Evolutionary conservation across 2,113 vertebrate genomes (phyloP).

Genomic region (Rhea pennata): DNA sequence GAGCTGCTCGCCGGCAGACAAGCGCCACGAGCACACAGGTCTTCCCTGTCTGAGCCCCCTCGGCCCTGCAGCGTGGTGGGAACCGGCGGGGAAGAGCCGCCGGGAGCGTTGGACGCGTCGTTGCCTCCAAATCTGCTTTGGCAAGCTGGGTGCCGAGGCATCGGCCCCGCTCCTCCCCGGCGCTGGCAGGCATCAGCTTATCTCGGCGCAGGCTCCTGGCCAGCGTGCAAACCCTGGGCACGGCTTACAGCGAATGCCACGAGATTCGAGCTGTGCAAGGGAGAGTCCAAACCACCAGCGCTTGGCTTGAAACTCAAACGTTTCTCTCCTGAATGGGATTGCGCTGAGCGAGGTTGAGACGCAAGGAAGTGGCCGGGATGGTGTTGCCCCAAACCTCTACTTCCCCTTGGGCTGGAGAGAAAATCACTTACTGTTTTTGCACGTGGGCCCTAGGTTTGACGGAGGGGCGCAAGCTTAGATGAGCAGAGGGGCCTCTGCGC

Average conservation of each 20-base stretch:
- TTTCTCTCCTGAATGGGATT: neutral
- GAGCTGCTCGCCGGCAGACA: neutral
- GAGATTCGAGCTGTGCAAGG: neutral
- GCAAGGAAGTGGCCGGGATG: rapidly evolving
- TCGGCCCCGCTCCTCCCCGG: neutral
- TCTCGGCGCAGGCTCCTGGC: neutral
- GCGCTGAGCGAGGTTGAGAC: rapidly evolving
- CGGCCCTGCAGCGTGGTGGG: too few species aligned
- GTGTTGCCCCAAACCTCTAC: neutral
- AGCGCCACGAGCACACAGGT: neutral
- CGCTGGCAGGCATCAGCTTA: neutral
- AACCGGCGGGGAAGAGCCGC: rapidly evolving
- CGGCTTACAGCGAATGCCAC: neutral
- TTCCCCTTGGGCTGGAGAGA: neutral
- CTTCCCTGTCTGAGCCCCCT: neutral
- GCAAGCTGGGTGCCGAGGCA: neutral
- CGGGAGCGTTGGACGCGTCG: rapidly evolving
- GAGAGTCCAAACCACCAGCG: neutral
- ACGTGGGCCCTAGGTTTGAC: rapidly evolving
- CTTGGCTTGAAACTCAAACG: neutral
- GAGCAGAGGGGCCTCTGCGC: neutral
- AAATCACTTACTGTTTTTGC: neutral
- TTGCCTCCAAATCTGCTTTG: neutral
- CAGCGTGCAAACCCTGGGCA: neutral
- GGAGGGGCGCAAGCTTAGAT: rapidly evolving